Percentiles rank a stretch among this genome's conserved stretches.
phyloP scores from a whole-genome alignment of 2,113 vertebrate genomes.

The Elachura formosa region DNA sequence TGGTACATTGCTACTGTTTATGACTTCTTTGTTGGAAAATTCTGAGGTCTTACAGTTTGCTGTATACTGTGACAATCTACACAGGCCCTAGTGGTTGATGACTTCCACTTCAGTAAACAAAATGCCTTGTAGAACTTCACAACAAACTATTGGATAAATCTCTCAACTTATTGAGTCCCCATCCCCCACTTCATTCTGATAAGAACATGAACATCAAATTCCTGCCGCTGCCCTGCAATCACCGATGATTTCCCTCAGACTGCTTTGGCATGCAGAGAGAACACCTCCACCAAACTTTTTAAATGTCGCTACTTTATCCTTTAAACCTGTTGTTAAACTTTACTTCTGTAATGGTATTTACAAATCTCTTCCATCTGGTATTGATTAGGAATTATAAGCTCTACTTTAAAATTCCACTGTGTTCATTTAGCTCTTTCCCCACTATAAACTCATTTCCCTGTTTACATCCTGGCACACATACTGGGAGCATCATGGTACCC shows the following conservation, averaged over 20 bases:
- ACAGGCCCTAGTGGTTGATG: accelerated
- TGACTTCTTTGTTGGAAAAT: background rate
- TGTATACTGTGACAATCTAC: background rate
- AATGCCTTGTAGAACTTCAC: background rate
- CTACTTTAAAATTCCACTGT: background rate
- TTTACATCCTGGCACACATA: background rate
- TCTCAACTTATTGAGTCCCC: background rate
- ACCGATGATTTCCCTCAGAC: background rate
- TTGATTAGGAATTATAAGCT: background rate
- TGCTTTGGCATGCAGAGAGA: background rate
- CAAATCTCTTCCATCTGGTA: background rate
- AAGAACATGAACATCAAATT: background rate
- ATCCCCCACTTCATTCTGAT: background rate
- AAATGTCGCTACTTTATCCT: background rate
- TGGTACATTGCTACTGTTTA: background rate
- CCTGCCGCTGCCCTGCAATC: background rate
- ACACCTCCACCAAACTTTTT: background rate
- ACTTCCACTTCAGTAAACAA: background rate
- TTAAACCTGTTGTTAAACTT: background rate
- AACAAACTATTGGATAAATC: background rate
- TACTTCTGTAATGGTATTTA: background rate
- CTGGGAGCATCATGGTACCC: background rate
- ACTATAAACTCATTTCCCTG: background rate
- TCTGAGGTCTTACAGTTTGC: background rate
- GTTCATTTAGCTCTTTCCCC: background rate